Evolutionary conservation across 2,888 invertebrate species (phyloP).

Genomic region (Empis stercorea): DNA sequence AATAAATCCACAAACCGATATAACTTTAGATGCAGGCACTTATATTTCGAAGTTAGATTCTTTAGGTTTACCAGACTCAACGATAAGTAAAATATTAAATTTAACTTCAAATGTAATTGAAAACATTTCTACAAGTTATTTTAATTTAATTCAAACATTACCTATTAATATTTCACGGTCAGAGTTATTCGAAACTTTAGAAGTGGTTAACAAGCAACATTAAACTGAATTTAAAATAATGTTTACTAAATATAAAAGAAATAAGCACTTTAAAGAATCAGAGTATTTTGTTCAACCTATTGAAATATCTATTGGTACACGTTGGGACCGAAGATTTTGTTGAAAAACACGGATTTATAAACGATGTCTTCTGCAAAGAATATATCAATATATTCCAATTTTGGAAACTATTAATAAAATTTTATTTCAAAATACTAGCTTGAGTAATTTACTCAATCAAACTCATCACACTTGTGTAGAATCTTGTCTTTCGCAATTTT

Average conservation of each 20-base stretch:
- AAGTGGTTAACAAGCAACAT: neutral
- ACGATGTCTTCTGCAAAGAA: slow-evolving; percentile 5
- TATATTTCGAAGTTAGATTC: neutral
- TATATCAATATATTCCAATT: slow-evolving; percentile 6
- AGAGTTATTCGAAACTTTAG: neutral
- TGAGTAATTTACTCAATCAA: neutral
- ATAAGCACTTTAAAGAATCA: neutral
- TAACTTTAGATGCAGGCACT: neutral
- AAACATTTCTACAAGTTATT: neutral
- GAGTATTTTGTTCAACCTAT: slow-evolving; percentile 2
- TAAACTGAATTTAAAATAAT: neutral
- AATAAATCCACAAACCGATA: no score
- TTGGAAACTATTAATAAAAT: slow-evolving; percentile 4
- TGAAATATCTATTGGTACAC: slow-evolving; percentile 4
- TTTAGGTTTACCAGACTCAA: slow-evolving; percentile 2
- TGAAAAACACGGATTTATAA: slow-evolving; percentile 3
- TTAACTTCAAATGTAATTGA: slow-evolving; percentile 4
- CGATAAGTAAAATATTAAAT: slow-evolving; percentile 3
- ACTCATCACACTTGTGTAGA: neutral
- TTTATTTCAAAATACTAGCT: slow-evolving; percentile 3
- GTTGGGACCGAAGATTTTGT: slow-evolving; percentile 7
- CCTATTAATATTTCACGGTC: no score
- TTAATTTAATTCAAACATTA: neutral
- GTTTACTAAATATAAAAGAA: slow-evolving; percentile 5
- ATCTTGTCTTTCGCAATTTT: neutral